Conservation (phyloP, 2,888 invertebrate genomes). For the Campoplex capitator region DNA sequence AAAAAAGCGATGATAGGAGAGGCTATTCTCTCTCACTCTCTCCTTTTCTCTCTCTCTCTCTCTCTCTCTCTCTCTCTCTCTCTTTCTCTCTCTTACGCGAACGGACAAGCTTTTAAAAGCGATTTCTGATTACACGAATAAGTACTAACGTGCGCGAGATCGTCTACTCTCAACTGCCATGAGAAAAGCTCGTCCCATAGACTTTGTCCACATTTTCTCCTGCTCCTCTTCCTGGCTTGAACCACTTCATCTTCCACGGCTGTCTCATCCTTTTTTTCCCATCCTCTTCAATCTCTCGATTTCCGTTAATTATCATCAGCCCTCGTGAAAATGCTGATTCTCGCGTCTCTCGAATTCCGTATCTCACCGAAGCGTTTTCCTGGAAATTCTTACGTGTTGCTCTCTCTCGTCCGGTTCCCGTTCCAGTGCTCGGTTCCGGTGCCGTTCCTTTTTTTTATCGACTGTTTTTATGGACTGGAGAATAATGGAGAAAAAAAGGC, state of each 20-base stretch:
- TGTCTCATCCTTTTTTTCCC: conserved; percentile 21
- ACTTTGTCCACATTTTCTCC: conserved; percentile 45
- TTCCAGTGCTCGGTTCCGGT: not conserved
- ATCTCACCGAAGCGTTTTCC: conserved; percentile 14
- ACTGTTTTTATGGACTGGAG: conserved; percentile 3
- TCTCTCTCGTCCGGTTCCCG: conserved; percentile 11
- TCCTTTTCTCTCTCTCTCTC: not conserved
- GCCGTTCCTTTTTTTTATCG: conserved; percentile 4
- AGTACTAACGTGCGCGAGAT: conserved; percentile 44
- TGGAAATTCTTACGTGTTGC: conserved; percentile 25
- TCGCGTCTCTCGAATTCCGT: conserved; percentile 41
- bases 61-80: not conserved
- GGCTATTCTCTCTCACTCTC: not conserved
- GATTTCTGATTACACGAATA: conserved; percentile 66
- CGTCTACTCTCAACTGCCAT: conserved; percentile 13
- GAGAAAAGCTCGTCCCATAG: conserved; percentile 25
- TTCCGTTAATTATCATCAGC: conserved; percentile 65
- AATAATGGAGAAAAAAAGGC: conserved; percentile 25
- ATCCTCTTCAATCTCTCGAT: conserved; percentile 19
- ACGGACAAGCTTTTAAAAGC: conserved; percentile 58
- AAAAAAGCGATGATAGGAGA: conserved; percentile 37
- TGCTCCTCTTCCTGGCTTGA: conserved; percentile 27
- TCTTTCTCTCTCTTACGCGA: not conserved
- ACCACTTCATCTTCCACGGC: conserved; percentile 47
- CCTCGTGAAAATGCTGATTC: conserved; percentile 65